These are phyloP conservation scores for Ceramica pisi DNA, from an alignment of 2,888 invertebrate species.

Conservation along the genomic window DNA sequence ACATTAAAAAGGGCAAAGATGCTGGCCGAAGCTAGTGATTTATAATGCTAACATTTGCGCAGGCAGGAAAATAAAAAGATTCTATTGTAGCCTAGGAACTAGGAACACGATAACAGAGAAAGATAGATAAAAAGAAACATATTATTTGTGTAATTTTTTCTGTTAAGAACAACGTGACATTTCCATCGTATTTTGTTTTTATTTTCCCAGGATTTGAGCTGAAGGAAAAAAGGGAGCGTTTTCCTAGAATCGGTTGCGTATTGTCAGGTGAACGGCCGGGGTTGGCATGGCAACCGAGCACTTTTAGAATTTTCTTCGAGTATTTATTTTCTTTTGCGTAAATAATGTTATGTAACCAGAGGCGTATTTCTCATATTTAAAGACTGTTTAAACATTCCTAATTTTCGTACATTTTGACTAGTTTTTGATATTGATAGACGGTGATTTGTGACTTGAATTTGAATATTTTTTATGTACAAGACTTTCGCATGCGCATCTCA, in stretches of 20 bases:
- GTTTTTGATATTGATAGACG: too few relatives aligned
- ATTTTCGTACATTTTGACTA: too few relatives aligned
- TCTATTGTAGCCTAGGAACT: background rate
- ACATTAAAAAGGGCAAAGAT: too few relatives aligned
- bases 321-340: slow-evolving; percentile 2
- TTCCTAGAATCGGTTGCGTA: slow-evolving; percentile 35
- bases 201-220: slow-evolving; percentile 11
- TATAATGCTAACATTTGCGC: background rate
- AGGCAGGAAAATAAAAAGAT: background rate
- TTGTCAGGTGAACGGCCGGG: slow-evolving; percentile 31
- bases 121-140: slow-evolving; percentile 10
- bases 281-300: slow-evolving; percentile 2
- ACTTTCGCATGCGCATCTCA: too few relatives aligned
- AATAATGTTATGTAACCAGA: background rate
- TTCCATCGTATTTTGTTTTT: slow-evolving; percentile 17
- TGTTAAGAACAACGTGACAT: slow-evolving; percentile 10
- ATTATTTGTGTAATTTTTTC: slow-evolving; percentile 26
- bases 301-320: background rate
- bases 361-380: too few relatives aligned
- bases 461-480: too few relatives aligned
- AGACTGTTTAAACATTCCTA: too few relatives aligned
- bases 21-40: background rate
- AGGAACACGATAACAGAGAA: background rate
- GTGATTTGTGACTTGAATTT: too few relatives aligned
- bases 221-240: slow-evolving; percentile 14